These are phyloP conservation scores for Oceanodroma leucorhoa DNA, from an alignment of 2,797 vertebrate genomes.

Conservation along the genomic window DNA sequence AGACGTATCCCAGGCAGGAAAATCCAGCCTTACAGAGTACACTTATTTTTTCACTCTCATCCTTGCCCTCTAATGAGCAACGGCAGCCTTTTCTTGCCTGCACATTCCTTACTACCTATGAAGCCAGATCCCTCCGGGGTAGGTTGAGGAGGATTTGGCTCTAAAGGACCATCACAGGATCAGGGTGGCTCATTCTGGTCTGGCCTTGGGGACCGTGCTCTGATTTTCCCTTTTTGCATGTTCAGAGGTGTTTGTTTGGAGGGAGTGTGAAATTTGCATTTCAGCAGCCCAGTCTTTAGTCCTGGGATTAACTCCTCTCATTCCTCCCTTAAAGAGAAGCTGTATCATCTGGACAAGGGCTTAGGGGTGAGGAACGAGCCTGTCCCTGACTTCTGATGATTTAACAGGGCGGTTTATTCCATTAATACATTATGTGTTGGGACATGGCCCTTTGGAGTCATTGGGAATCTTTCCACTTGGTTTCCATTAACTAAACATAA, in stretches of 20 bases:
- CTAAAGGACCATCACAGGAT: not conserved
- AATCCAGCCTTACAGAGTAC: conserved; percentile 42
- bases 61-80: not conserved
- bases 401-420: not conserved
- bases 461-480: not conserved
- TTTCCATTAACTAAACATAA: conserved; percentile 6
- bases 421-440: not conserved
- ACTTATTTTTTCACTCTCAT: conserved; percentile 41
- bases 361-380: not conserved
- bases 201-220: not conserved
- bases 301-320: not conserved
- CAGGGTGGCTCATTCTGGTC: not conserved
- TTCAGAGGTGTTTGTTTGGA: not conserved
- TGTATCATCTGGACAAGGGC: not conserved
- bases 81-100: not conserved
- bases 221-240: not conserved
- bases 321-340: not conserved
- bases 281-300: not conserved
- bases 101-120: not conserved
- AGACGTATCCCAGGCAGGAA: conserved; percentile 63
- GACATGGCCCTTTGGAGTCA: not conserved
- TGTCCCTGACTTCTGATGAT: not conserved
- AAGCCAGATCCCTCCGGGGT: not conserved
- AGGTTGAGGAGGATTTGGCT: not conserved
- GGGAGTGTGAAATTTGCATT: not conserved